Conservation (phyloP, 1,140 invertebrate genomes). For the Drosophila oshimai region DNA sequence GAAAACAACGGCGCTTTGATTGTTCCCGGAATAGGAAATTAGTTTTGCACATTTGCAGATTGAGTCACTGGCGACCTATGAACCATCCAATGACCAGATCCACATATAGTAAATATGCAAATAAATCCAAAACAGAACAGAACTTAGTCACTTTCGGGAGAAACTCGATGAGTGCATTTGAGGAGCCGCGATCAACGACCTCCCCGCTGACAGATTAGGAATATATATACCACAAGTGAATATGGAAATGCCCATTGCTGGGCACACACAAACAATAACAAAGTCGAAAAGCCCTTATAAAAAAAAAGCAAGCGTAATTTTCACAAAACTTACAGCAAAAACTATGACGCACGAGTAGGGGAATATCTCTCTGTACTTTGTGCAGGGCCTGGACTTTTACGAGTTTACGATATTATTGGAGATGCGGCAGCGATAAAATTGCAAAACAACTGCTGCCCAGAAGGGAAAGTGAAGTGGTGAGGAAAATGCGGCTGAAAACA, state of each 20-base stretch:
- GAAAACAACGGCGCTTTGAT: slow-evolving; percentile 2
- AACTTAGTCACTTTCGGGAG: slow-evolving; percentile 28
- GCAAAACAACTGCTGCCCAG: slow-evolving; percentile 36
- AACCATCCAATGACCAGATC: slow-evolving; percentile 4
- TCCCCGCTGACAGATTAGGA: slow-evolving; percentile 20
- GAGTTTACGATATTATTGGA: slow-evolving; percentile 30
- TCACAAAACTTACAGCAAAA: slow-evolving; percentile 13
- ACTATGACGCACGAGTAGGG: slow-evolving; percentile 29
- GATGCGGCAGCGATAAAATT: slow-evolving; percentile 52
- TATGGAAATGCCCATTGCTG: slow-evolving; percentile 23
- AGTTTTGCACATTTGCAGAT: slow-evolving; percentile 17
- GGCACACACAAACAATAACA: not conserved
- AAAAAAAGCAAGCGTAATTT: not conserved
- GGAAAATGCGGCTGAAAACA: slow-evolving; percentile 2
- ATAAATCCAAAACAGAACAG: not conserved
- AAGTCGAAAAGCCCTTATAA: not conserved
- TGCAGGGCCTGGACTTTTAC: slow-evolving; percentile 37
- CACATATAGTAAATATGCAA: not conserved
- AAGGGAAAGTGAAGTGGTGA: slow-evolving; percentile 21
- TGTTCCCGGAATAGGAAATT: slow-evolving; percentile 23
- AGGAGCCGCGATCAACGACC: slow-evolving; percentile 23
- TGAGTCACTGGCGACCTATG: slow-evolving; percentile 43
- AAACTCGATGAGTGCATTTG: slow-evolving; percentile 23
- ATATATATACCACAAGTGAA: slow-evolving; percentile 1
- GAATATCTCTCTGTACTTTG: slow-evolving; percentile 5